Base-by-base conservation (phyloP, 2,113 vertebrate species). In the Trogon melanurus region DNA sequence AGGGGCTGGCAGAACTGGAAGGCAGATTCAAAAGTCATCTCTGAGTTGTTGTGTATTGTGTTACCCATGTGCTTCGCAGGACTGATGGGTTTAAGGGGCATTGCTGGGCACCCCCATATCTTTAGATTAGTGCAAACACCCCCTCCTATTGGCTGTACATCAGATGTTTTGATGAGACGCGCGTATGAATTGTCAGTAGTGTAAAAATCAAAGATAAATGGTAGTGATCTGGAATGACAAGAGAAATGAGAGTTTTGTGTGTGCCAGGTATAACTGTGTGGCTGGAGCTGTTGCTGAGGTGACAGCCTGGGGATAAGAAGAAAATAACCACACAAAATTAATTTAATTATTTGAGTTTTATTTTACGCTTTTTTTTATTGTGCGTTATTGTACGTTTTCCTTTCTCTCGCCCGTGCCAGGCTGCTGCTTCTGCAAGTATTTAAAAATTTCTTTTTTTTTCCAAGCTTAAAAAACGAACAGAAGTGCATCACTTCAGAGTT, bases 11-110 rank as follows among this genome's bases (percentile, higher is more conserved):
- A 50, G 47, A 16, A 51, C 22, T 51, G 57, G n/a, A 76, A n/a
- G 41, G 25, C 23, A 53, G 82, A 58, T 32, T 66, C 53, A 25
- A 18, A 81, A 82, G 47, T 5, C 21, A 10, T 30, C 32, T 74
- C 60, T 54, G 75, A 62, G 6, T 61, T 7, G 23, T 7, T 81
- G 48, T 0, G 0, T 47, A 53, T 72, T 48, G 8, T 4, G 26
- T 50, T 36, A 36, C 9, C 53, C 41, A 1, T 12, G 48, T 44
- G 5, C 32, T 51, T 50, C 6, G 19, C 45, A 38, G 80, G 71
- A 73, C 44, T 32, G 72, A 60, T 71, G 69, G 48, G 44, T 56
- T 83, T 57, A 50, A 61, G 32, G 44, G 83, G 23, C 71, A 13
- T 48, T 78, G 34, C 45, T 79, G 78, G 78, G 61, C 54, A 64